phyloP scores from a whole-genome alignment of 2,113 vertebrate genomes.

The Erythrolamprus reginae region DNA sequence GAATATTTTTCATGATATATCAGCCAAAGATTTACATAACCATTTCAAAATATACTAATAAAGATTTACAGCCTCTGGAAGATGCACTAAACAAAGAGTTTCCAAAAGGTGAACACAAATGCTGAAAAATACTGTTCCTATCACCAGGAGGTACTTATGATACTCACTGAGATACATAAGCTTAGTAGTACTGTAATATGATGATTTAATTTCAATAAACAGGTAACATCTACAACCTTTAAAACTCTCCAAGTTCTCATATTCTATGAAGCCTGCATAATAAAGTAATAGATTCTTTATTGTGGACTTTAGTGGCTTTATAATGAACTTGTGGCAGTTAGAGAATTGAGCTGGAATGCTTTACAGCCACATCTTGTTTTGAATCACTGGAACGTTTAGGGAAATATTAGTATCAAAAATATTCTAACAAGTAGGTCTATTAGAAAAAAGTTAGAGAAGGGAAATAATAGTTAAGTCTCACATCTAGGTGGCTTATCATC shows the following conservation, averaged over 20 bases:
- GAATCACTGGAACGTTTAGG: slow-evolving; percentile 37
- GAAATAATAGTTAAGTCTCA: slow-evolving; percentile 45
- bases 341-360: slow-evolving; percentile 23
- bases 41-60: slow-evolving; percentile 77
- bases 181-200: slow-evolving; percentile 61
- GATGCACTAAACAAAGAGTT: slow-evolving; percentile 79
- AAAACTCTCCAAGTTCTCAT: slow-evolving; percentile 62
- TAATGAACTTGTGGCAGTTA: slow-evolving; percentile 57
- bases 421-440: slow-evolving; percentile 35
- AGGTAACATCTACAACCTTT: slow-evolving; percentile 62
- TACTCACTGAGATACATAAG: slow-evolving; percentile 75
- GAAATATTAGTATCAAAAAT: slow-evolving; percentile 26
- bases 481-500: slow-evolving; percentile 41
- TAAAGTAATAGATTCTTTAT: slow-evolving; percentile 61
- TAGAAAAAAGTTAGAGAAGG: slow-evolving; percentile 64
- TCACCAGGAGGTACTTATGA: slow-evolving; percentile 70
- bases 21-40: slow-evolving; percentile 77
- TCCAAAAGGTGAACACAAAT: slow-evolving; percentile 75
- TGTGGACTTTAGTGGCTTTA: slow-evolving; percentile 66
- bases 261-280: slow-evolving; percentile 53
- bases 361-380: slow-evolving; percentile 33
- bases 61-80: slow-evolving; percentile 78
- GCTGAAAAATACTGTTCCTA: slow-evolving; percentile 73
- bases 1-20: slow-evolving; percentile 74
- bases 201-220: slow-evolving; percentile 68